These are phyloP conservation scores for Morone chrysops DNA, from an alignment of 2,113 vertebrate genomes.

Conservation along the genomic window DNA sequence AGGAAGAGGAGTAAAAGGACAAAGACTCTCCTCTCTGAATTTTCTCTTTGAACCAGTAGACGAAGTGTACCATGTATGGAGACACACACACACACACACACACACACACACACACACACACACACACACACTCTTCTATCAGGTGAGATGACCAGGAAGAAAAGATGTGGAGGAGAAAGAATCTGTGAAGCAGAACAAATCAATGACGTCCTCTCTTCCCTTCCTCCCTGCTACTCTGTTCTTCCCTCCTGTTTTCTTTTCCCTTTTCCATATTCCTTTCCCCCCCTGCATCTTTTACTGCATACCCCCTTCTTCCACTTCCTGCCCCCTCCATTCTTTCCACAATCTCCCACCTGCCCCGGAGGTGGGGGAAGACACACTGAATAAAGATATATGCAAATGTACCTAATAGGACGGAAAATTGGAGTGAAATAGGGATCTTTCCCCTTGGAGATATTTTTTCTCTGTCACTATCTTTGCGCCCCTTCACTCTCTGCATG, in stretches of 20 bases:
- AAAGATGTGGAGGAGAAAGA: conserved; percentile 11
- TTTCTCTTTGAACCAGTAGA: neutral
- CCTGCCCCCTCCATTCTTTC: conserved; percentile 26
- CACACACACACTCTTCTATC: conserved; percentile 3
- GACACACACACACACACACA: conserved; percentile 15
- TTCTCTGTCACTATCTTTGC: conserved; percentile 33
- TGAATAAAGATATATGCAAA: conserved; percentile 71
- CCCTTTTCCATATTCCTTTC: conserved; percentile 1
- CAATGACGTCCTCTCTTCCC: conserved; percentile 36
- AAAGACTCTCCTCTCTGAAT: neutral
- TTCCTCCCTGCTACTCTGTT: conserved; percentile 6
- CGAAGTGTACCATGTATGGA: neutral
- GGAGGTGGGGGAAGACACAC: conserved; percentile 29
- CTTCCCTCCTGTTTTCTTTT: conserved; percentile 5
- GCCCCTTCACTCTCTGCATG: conserved; percentile 19
- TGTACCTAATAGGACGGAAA: conserved; percentile 65
- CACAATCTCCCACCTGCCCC: conserved; percentile 45
- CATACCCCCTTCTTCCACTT: conserved; percentile 20
- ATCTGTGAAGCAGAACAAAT: conserved; percentile 55
- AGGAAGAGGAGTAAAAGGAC: neutral
- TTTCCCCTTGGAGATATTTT: conserved; percentile 57
- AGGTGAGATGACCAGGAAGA: conserved; percentile 32
- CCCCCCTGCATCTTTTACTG: conserved; percentile 29
- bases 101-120: conserved; percentile 8
- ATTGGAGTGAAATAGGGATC: conserved; percentile 52